Evolutionary conservation across 2,113 vertebrate genomes (phyloP), one percentile per base, ranked within the genome.

Genomic region (Pterocles burchelli): DNA sequence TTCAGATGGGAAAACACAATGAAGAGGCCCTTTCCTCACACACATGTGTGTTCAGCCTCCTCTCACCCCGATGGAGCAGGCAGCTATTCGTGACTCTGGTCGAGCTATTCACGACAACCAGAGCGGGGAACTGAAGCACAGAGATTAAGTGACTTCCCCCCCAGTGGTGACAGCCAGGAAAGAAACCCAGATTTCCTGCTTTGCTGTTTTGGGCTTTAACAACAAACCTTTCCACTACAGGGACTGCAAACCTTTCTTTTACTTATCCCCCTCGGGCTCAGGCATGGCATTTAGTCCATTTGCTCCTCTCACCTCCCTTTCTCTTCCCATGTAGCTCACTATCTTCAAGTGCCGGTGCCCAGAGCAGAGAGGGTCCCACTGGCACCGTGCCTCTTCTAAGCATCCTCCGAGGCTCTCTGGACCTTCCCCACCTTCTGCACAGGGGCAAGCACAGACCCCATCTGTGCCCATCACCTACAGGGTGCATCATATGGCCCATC

Each of bases 171-270:
- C 58, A 76, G 36, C 34, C 20, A 66, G 33, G 48, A 81, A 75
- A 80, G 33, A 80, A 95, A 78, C 26, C 13, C 88, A 89, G 83
- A 87, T 94, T 94, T 94, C 85, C 96, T 93, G 83, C 76, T 75
- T 41, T 13, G 2, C 26, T 5, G 0, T 71, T 85, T 79, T 2
- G 14, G 67, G 33, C 57, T 92, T 86, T 46, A 79, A 61, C 62
- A 17, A 62, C 62, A 83, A 79, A 51, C 46, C 41, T 79, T 24
- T 48, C 73, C 48, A 58, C 22, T 13, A 5, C 9, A 36, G 51
- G 22, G 20, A 43, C 55, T 72, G 61, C 65, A 86, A 75, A 67
- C 6, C 21, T 72, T 33, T 67, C 31, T 43, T 89, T 68, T 41
- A 21, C 36, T 90, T 29, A 41, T 46, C 3, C 46, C 8, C 25